These are phyloP conservation scores for Anniella stebbinsi DNA, from an alignment of 2,797 vertebrate genomes.

Conservation along the genomic window DNA sequence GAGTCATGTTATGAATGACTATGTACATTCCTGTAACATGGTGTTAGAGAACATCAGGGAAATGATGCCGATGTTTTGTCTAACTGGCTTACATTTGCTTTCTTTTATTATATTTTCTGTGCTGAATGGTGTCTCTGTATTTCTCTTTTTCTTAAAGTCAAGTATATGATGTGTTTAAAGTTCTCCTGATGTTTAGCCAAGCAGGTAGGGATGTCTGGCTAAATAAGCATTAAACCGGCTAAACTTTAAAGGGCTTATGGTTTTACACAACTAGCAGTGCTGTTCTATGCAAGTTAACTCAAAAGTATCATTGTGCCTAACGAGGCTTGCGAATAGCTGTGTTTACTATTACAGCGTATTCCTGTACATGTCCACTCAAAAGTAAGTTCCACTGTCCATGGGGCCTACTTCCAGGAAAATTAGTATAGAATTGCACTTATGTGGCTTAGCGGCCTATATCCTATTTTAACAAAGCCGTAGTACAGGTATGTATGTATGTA, in stretches of 20 bases:
- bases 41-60: background rate
- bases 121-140: background rate
- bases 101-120: background rate
- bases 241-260: background rate
- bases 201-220: too few species aligned
- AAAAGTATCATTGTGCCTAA: background rate
- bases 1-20: background rate
- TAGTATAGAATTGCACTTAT: background rate
- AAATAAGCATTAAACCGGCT: background rate
- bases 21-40: background rate
- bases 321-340: too few species aligned
- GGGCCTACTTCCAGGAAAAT: background rate
- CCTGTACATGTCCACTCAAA: too few species aligned
- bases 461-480: too few species aligned
- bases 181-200: background rate
- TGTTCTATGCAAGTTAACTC: background rate
- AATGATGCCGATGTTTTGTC: background rate
- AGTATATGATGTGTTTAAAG: background rate
- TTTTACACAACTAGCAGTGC: background rate
- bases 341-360: too few species aligned
- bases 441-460: background rate
- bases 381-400: background rate
- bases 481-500: too few species aligned
- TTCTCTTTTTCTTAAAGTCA: background rate
- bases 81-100: background rate